Evolutionary conservation across 2,113 vertebrate genomes (phyloP).

Genomic region (Nothoprocta pentlandii): DNA sequence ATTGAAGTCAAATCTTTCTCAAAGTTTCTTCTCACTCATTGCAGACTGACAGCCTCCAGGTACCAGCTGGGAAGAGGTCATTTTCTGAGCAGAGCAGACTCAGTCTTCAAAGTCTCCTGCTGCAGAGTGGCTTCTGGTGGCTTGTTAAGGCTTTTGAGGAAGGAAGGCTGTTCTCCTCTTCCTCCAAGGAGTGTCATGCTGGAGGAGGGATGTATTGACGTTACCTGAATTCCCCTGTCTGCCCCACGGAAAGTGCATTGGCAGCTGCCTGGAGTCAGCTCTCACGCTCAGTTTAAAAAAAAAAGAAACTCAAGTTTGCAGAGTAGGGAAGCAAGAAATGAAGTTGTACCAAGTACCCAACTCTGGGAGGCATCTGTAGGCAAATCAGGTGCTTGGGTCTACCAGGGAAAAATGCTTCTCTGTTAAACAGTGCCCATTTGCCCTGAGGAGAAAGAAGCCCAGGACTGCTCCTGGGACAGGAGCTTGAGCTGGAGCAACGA

Average conservation of each 20-base stretch:
- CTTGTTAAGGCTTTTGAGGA: not conserved
- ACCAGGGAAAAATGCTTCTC: fast-evolving
- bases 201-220: not conserved
- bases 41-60: not conserved
- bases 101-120: fast-evolving
- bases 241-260: not conserved
- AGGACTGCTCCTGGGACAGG: not conserved
- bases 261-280: not conserved
- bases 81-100: not conserved
- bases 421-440: not conserved
- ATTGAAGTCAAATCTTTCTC: not conserved
- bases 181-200: not conserved
- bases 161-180: not conserved
- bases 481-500: not conserved
- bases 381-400: not conserved
- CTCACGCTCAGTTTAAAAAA: too few species aligned
- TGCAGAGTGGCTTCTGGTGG: not conserved
- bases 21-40: not conserved
- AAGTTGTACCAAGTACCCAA: not conserved
- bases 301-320: not conserved
- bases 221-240: not conserved
- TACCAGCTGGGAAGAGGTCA: fast-evolving
- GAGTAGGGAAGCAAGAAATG: not conserved
- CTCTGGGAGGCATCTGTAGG: not conserved
- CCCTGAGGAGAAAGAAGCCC: not conserved